Evolutionary conservation across 2,888 invertebrate species (phyloP).

Genomic region (Invenusta paracnida): DNA sequence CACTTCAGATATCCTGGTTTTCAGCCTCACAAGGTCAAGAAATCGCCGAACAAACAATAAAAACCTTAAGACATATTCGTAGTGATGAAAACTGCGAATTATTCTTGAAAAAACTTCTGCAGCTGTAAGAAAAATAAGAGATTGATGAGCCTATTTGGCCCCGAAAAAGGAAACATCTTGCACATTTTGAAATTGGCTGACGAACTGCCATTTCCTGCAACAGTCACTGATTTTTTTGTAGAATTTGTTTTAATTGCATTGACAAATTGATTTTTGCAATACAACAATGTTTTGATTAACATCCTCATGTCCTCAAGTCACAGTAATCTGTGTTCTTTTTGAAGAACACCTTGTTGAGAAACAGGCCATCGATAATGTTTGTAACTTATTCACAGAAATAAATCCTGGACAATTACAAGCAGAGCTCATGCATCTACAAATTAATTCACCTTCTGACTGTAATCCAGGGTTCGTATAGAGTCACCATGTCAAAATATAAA

Average conservation of each 20-base stretch:
- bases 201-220: neutral
- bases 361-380: conserved; percentile 6
- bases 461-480: too few species aligned
- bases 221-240: conserved; percentile 18
- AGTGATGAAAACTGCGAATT: neutral
- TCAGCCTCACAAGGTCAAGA: neutral
- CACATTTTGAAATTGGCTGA: conserved; percentile 19
- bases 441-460: conserved; percentile 18
- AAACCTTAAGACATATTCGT: neutral
- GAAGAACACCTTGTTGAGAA: neutral
- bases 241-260: conserved; percentile 14
- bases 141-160: conserved; percentile 6
- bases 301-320: neutral
- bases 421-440: conserved; percentile 11
- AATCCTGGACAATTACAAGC: conserved; percentile 11
- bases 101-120: conserved; percentile 8
- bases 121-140: neutral
- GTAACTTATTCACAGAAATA: conserved; percentile 2
- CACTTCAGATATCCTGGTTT: neutral
- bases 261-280: conserved; percentile 6
- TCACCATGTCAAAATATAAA: too few species aligned
- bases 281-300: neutral
- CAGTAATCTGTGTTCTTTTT: neutral
- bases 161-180: neutral
- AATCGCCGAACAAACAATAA: conserved; percentile 11